phyloP scores from a whole-genome alignment of 2,797 vertebrate genomes.

The Crypturellus tataupa region DNA sequence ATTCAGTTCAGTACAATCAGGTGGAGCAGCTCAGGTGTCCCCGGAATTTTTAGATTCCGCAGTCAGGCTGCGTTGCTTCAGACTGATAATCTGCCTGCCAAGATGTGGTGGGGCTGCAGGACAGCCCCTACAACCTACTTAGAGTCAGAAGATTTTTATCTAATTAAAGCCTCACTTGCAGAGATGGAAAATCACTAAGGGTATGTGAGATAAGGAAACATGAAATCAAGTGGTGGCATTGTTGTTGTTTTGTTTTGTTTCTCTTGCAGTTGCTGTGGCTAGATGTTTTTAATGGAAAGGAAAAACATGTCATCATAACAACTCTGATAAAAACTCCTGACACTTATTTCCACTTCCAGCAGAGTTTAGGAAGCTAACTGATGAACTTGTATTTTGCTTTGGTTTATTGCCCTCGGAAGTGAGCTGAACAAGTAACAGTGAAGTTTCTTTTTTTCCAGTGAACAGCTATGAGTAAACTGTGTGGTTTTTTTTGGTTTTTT shows the following conservation, averaged over 20 bases:
- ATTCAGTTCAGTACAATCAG: neutral
- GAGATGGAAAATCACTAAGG: conserved; percentile 28
- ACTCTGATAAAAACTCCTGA: neutral
- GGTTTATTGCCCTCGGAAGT: neutral
- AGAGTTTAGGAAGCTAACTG: neutral
- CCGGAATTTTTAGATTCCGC: neutral
- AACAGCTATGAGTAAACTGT: neutral
- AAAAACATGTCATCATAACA: neutral
- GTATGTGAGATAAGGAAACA: neutral
- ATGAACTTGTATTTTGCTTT: neutral
- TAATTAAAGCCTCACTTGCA: conserved; percentile 18
- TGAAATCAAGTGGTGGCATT: neutral
- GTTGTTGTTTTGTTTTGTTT: fast-evolving
- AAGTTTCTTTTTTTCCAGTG: neutral
- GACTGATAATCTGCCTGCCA: neutral
- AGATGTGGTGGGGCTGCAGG: neutral
- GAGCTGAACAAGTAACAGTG: neutral
- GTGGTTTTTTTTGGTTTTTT: too few species aligned
- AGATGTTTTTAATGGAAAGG: neutral
- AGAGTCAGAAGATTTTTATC: neutral
- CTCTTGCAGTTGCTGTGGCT: neutral
- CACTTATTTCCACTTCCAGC: conserved; percentile 1
- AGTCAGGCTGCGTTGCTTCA: neutral
- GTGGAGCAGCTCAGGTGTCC: neutral
- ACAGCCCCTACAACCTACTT: neutral